Conservation (phyloP, 2,888 invertebrate genomes). For the Melipona bicolor region DNA sequence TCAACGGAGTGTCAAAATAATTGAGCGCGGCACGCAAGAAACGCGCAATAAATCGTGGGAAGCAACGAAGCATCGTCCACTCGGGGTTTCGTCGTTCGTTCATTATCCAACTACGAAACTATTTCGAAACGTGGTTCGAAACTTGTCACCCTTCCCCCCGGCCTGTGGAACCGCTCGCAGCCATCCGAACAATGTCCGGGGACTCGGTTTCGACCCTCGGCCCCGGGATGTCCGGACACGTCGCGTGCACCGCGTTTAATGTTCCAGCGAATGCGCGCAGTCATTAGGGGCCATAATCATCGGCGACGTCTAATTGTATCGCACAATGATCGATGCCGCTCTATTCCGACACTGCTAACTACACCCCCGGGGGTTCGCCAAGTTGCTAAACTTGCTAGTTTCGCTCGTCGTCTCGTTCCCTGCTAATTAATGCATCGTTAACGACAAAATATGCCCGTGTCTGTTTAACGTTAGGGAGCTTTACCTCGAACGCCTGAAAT, state of each 20-base stretch:
- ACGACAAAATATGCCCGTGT: neutral
- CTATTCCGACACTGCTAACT: constrained; percentile 22
- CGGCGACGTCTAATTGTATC: constrained; percentile 54
- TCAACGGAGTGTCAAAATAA: constrained; percentile 31
- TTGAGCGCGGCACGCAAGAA: neutral
- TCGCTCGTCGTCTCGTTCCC: too few species aligned
- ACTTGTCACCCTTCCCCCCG: constrained; percentile 50
- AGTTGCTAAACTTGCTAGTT: neutral
- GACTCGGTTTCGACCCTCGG: constrained; percentile 46
- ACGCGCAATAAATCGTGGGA: constrained; percentile 25
- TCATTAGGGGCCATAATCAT: constrained; percentile 59
- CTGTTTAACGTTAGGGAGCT: neutral
- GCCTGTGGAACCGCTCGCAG: constrained; percentile 40
- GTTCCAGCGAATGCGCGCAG: constrained; percentile 26
- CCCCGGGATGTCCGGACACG: constrained; percentile 34
- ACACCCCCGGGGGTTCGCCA: neutral
- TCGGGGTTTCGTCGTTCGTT: constrained; percentile 4
- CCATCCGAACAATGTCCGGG: constrained; percentile 64
- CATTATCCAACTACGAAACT: constrained; percentile 60
- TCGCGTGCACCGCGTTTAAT: constrained; percentile 31
- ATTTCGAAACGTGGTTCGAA: constrained; percentile 58
- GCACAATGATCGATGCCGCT: constrained; percentile 58
- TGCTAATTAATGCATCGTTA: neutral
- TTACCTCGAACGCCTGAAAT: neutral
- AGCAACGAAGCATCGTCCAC: constrained; percentile 14